These are phyloP conservation scores for Helicorthomorpha holstii DNA, from an alignment of 1,140 invertebrate genomes.

Conservation along the genomic window DNA sequence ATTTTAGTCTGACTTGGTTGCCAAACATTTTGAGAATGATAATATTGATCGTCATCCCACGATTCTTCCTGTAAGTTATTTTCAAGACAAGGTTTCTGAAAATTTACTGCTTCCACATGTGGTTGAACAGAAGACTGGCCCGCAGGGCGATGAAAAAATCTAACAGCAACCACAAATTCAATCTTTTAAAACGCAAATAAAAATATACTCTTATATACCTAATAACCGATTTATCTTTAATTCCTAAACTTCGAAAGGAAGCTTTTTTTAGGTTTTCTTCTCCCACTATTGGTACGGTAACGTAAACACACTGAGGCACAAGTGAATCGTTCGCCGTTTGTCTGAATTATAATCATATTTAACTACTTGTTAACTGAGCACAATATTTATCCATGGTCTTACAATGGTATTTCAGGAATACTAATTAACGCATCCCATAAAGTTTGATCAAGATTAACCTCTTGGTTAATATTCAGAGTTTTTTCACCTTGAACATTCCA, in stretches of 20 bases:
- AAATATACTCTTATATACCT: slow-evolving; percentile 19
- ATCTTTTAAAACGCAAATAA: neutral
- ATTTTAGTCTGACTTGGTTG: neutral
- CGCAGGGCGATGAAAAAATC: slow-evolving; percentile 20
- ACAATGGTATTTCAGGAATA: neutral
- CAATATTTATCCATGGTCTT: neutral
- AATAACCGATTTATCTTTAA: slow-evolving; percentile 45
- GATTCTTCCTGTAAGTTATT: neutral
- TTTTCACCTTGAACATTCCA: neutral
- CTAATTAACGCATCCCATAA: neutral
- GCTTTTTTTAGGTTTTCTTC: slow-evolving; percentile 39
- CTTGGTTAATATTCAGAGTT: neutral
- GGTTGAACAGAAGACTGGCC: slow-evolving; percentile 6
- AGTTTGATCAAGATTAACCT: neutral
- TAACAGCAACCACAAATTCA: slow-evolving; percentile 5
- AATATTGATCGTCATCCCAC: neutral
- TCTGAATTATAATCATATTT: neutral
- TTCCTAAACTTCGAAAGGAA: slow-evolving; percentile 51
- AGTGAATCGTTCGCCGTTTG: neutral
- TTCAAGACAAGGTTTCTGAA: neutral
- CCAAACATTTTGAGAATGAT: neutral
- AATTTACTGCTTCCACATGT: neutral
- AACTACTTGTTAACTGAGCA: neutral
- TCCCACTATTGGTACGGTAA: slow-evolving; percentile 34
- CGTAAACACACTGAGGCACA: neutral